These are phyloP conservation scores for Pocota personata DNA, from an alignment of 2,888 invertebrate species.

Conservation along the genomic window DNA sequence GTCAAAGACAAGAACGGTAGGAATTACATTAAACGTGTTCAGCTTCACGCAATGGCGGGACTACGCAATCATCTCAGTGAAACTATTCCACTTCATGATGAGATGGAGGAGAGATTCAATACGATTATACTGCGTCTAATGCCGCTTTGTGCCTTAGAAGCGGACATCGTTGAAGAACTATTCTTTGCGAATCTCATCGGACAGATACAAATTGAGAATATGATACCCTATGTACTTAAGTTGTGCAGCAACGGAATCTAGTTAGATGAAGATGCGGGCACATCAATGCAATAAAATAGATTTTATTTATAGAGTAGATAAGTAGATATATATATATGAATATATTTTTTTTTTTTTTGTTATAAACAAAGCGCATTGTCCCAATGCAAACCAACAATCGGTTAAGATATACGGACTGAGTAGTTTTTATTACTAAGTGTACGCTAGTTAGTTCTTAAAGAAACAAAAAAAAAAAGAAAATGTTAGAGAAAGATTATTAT, in stretches of 20 bases:
- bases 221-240: slow-evolving; percentile 95
- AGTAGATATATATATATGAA: too few species aligned
- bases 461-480: slow-evolving; percentile 7
- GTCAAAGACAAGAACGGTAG: slow-evolving; percentile 78
- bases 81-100: slow-evolving; percentile 41
- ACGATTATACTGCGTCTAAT: slow-evolving; percentile 85
- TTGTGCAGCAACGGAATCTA: slow-evolving; percentile 78
- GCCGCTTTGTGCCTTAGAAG: slow-evolving; percentile 88
- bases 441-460: slow-evolving; percentile 52
- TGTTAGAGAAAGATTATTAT: slow-evolving; percentile 27
- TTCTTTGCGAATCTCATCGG: slow-evolving; percentile 96
- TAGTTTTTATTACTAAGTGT: slow-evolving; percentile 63
- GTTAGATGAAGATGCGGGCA: neutral
- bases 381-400: slow-evolving; percentile 52
- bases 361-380: slow-evolving; percentile 59
- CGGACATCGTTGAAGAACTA: slow-evolving; percentile 92
- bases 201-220: slow-evolving; percentile 96
- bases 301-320: slow-evolving; percentile 35
- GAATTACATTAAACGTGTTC: slow-evolving; percentile 79
- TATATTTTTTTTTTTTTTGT: slow-evolving; percentile 24
- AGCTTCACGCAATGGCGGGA: slow-evolving; percentile 78
- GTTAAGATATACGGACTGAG: slow-evolving; percentile 72
- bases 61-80: slow-evolving; percentile 76
- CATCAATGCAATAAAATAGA: slow-evolving; percentile 65
- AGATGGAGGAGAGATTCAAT: slow-evolving; percentile 84